phyloP scores from a whole-genome alignment of 2,888 invertebrate genomes.

The Hirtodrosophila confusa region DNA sequence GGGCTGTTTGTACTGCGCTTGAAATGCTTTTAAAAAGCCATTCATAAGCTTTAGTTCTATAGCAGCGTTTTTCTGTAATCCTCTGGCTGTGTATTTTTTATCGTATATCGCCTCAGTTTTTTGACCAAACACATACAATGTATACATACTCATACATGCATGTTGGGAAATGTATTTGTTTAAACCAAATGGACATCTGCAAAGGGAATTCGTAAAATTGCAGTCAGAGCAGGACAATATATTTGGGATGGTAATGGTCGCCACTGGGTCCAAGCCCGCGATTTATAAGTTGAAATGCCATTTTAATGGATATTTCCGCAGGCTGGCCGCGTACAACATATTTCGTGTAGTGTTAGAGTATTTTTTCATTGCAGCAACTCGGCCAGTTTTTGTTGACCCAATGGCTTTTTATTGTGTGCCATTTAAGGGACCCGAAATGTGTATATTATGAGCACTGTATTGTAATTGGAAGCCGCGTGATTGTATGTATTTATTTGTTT shows the following conservation, averaged over 20 bases:
- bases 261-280: conserved; percentile 47
- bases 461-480: conserved; percentile 12
- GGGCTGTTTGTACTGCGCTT: conserved; percentile 57
- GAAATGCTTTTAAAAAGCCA: conserved; percentile 70
- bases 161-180: conserved; percentile 32
- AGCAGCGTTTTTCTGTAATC: conserved; percentile 61
- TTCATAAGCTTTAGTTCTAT: conserved; percentile 68
- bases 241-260: conserved; percentile 22
- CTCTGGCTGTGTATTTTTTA: conserved; percentile 40
- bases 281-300: conserved; percentile 76
- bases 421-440: conserved; percentile 10
- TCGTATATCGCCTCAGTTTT: conserved; percentile 44
- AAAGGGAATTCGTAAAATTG: conserved; percentile 55
- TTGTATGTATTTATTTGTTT: conserved; percentile 14
- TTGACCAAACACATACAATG: conserved; percentile 8
- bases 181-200: conserved; percentile 58
- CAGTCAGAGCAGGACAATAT: conserved; percentile 8
- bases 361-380: too few relatives aligned
- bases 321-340: conserved; percentile 57
- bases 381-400: conserved; percentile 7
- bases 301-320: conserved; percentile 79
- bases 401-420: background rate
- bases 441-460: conserved; percentile 1
- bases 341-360: conserved; percentile 42
- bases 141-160: conserved; percentile 6